These are phyloP conservation scores for Dilophus febrilis DNA, from an alignment of 2,888 invertebrate species.

Conservation along the genomic window DNA sequence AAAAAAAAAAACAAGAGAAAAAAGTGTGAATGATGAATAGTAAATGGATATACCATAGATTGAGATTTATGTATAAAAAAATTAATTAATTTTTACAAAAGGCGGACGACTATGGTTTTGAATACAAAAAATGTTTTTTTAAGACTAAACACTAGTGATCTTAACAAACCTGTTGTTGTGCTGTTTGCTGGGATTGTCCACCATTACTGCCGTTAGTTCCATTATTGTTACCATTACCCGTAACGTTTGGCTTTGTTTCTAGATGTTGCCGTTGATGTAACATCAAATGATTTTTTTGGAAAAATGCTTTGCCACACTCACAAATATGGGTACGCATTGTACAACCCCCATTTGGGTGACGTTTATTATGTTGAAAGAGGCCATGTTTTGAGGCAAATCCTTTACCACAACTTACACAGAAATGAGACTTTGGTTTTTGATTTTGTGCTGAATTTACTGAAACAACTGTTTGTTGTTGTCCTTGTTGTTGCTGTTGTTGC, in stretches of 20 bases:
- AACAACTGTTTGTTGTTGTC: constrained; percentile 7
- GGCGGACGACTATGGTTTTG: no score
- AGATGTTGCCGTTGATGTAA: constrained; percentile 63
- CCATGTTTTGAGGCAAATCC: constrained; percentile 73
- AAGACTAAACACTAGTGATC: no score
- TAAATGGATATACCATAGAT: no score
- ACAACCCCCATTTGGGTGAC: constrained; percentile 64
- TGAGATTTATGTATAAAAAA: no score
- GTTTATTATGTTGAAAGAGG: constrained; percentile 58
- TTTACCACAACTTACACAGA: constrained; percentile 64
- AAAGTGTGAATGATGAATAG: no score
- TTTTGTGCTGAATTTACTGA: constrained; percentile 7
- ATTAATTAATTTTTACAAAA: no score
- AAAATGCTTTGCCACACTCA: constrained; percentile 70
- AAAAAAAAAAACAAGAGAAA: no score
- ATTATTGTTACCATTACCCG: constrained; percentile 27
- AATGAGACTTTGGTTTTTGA: constrained; percentile 51
- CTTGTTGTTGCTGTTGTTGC: constrained; percentile 7
- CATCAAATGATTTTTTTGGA: constrained; percentile 70
- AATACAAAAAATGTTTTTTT: no score
- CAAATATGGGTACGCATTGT: constrained; percentile 64
- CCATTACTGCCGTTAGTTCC: constrained; percentile 11
- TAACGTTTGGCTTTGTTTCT: constrained; percentile 29
- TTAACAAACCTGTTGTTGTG: no score
- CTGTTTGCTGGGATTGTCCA: no score